Base-by-base conservation (phyloP, 2,113 vertebrate species). In the Riparia riparia region DNA sequence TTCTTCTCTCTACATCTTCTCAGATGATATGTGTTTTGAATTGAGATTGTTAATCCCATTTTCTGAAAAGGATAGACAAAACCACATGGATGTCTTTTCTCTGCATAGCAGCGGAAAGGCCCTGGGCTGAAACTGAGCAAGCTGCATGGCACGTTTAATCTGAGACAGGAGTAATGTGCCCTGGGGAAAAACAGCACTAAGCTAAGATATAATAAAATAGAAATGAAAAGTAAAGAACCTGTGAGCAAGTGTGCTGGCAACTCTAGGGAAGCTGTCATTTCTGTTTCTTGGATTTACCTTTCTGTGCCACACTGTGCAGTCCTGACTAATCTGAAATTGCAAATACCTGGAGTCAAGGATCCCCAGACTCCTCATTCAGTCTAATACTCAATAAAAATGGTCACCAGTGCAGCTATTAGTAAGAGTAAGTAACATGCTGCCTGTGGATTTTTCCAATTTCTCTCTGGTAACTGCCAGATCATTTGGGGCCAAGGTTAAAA, bases 401-500 rank as follows among this genome's bases (percentile, higher is more conserved):
- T 90, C 77, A 80, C 73, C 69, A 61, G 76, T 34, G 63, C 58
- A 93, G n/a, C 82, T 82, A 70, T 96, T 84, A 93, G 69, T 58
- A 78, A 76, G 56, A 87, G 44, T 82, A 94, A 93, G 66, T 65
- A 92, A 89, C 85, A 60, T 22, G 28, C n/a, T 92, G 34, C 76
- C 81, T 91, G 83, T 85, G 31, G 63, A 84, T 87, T 94, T 94
- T 92, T 76, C 85, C 90, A 94, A 26, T 93, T 94, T 82, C 80
- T 94, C 71, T 89, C 71, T 70, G 83, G 69, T 83, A 90, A 82
- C 87, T 90, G 82, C 82, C 95, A 93, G 66, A 94, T 32, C 79
- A 96, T n/a, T n/a, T n/a, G n/a, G n/a, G n/a, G n/a, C n/a, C n/a
- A 90, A 51, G 53, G 3, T 21, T 17, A n/a, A 77, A 71, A n/a